These are phyloP conservation scores for Drosophila pruinosa DNA, from an alignment of 1,140 invertebrate genomes.

Conservation along the genomic window DNA sequence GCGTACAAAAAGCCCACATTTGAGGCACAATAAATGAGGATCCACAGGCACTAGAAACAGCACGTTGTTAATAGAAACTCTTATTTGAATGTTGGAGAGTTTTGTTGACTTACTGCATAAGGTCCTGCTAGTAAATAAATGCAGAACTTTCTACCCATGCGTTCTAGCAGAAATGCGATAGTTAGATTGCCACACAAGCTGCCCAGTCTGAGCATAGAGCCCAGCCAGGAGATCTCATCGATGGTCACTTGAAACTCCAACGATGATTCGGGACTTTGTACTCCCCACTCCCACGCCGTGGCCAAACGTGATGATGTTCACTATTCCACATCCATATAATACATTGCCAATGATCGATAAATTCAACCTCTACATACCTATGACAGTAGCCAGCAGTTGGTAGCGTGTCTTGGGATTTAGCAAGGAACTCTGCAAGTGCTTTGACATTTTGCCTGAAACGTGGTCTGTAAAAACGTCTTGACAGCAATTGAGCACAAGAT, in stretches of 20 bases:
- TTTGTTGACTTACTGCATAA: constrained; percentile 73
- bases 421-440: neutral
- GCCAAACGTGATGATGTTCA: constrained; percentile 82
- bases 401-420: neutral
- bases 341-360: no score
- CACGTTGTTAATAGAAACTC: neutral
- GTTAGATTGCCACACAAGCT: constrained; percentile 68
- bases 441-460: neutral
- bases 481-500: neutral
- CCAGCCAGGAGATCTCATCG: constrained; percentile 78
- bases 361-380: neutral
- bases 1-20: constrained; percentile 75
- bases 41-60: constrained; percentile 59
- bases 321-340: no score
- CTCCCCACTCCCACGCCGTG: constrained; percentile 83
- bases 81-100: neutral
- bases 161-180: constrained; percentile 76
- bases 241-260: constrained; percentile 61
- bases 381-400: neutral
- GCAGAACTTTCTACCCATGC: constrained; percentile 83
- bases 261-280: constrained; percentile 54
- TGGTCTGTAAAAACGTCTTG: neutral
- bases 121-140: constrained; percentile 80
- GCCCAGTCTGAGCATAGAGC: constrained; percentile 74
- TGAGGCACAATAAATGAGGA: constrained; percentile 79